A percentile compares a stretch with the other conserved stretches of the same genome.
phyloP scores from a whole-genome alignment of 2,888 invertebrate species.

The Sphaerophoria taeniata region DNA sequence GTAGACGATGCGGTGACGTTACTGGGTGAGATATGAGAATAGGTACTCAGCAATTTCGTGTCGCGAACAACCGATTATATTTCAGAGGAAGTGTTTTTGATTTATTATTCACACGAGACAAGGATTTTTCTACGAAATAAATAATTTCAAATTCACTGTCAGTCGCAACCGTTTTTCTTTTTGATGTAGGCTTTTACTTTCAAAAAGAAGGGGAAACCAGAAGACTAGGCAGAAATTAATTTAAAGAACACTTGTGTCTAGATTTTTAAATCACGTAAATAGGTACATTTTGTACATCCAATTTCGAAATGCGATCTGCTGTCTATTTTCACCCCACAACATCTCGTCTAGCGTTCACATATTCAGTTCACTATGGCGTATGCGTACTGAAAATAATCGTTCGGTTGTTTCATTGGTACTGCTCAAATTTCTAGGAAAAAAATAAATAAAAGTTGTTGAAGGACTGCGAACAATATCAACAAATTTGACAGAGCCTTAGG shows the following conservation, averaged over 20 bases:
- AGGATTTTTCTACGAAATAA: constrained; percentile 18
- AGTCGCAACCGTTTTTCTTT: background rate
- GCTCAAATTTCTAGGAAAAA: too few species aligned
- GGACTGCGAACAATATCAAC: too few species aligned
- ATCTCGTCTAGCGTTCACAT: too few species aligned
- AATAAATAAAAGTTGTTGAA: too few species aligned
- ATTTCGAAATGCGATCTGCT: constrained; percentile 37
- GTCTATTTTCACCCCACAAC: background rate
- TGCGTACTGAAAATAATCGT: too few species aligned
- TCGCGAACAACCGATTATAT: constrained; percentile 70
- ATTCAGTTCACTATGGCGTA: too few species aligned
- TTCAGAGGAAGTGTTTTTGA: constrained; percentile 69
- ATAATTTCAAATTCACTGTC: background rate
- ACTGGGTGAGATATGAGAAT: constrained; percentile 56
- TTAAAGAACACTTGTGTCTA: constrained; percentile 57
- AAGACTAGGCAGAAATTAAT: constrained; percentile 41
- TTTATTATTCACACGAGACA: constrained; percentile 68
- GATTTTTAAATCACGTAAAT: constrained; percentile 73
- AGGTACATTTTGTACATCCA: constrained; percentile 64
- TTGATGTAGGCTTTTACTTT: background rate
- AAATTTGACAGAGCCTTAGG: too few species aligned
- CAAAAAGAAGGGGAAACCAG: background rate
- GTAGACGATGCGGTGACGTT: too few species aligned
- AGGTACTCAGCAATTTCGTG: constrained; percentile 59
- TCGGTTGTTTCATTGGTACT: too few species aligned